Percentiles rank a stretch among this genome's conserved stretches.
These are phyloP conservation scores for Eueremaeus valkanovi DNA, from an alignment of 2,888 invertebrate genomes.

Conservation along the genomic window DNA sequence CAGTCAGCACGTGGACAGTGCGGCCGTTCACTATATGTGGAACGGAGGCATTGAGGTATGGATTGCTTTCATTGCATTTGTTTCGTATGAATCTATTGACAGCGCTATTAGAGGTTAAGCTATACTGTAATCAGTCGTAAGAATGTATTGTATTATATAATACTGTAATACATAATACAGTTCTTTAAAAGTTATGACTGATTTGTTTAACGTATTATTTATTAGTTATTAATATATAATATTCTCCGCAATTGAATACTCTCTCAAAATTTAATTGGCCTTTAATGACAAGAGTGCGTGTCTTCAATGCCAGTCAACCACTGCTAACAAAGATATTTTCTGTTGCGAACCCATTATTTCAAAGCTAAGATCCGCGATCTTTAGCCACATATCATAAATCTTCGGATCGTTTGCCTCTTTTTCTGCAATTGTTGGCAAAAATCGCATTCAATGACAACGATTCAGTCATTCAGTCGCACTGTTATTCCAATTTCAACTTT, in stretches of 20 bases:
- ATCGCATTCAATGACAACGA: not conserved
- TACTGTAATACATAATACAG: no score
- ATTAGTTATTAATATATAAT: not conserved
- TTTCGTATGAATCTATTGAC: not conserved
- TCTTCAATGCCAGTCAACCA: not conserved
- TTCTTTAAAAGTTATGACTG: no score
- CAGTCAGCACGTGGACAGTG: constrained; percentile 54
- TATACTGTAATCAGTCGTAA: not conserved
- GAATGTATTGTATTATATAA: no score
- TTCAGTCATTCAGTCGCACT: no score
- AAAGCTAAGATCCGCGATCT: not conserved
- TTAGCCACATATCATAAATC: not conserved
- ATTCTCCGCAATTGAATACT: not conserved
- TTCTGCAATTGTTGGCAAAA: constrained; percentile 14
- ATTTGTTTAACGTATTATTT: no score
- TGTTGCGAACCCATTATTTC: constrained; percentile 12
- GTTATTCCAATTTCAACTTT: not conserved
- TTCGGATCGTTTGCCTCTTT: not conserved
- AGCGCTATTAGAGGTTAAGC: not conserved
- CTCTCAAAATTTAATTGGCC: not conserved
- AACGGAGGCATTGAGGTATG: constrained; percentile 49
- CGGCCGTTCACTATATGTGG: constrained; percentile 63
- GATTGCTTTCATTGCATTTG: not conserved
- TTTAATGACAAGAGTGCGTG: constrained; percentile 2
- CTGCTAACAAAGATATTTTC: constrained; percentile 17